phyloP scores from a whole-genome alignment of 2,113 vertebrate genomes.

The Cottus gobio region DNA sequence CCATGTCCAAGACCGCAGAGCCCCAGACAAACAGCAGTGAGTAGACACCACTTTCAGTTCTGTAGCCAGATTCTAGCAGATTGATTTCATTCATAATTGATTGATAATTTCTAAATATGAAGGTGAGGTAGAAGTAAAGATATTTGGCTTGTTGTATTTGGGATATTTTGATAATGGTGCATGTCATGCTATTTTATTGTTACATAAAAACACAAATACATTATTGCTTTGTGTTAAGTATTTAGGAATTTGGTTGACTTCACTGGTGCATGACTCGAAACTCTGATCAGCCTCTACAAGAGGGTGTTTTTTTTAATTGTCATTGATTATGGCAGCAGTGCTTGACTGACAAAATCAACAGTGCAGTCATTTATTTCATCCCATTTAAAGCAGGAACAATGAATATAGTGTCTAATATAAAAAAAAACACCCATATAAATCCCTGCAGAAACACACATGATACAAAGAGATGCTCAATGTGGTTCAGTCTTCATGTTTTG shows the following conservation, averaged over 20 bases:
- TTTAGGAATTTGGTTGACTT: not conserved
- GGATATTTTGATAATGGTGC: not conserved
- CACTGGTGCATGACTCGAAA: not conserved
- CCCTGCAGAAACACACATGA: not conserved
- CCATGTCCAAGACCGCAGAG: slow-evolving; percentile 56
- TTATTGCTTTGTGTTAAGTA: not conserved
- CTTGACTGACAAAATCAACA: not conserved
- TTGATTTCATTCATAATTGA: slow-evolving; percentile 8
- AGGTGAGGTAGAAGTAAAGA: not conserved
- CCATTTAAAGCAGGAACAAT: not conserved
- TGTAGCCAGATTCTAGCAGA: not conserved
- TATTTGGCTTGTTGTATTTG: not conserved
- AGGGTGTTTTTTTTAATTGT: not conserved
- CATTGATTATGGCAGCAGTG: slow-evolving; percentile 7
- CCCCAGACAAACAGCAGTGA: slow-evolving; percentile 56
- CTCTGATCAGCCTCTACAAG: not conserved
- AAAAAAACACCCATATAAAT: too few species aligned
- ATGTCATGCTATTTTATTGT: not conserved
- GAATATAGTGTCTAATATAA: slow-evolving; percentile 6
- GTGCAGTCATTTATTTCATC: not conserved
- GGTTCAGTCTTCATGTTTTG: slow-evolving; percentile 11
- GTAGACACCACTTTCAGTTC: slow-evolving; percentile 45
- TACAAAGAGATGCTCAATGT: not conserved
- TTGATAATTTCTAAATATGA: not conserved
- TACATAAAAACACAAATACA: not conserved